Evolutionary conservation across 2,113 vertebrate species (phyloP).

Genomic region (Thalassoma bifasciatum): DNA sequence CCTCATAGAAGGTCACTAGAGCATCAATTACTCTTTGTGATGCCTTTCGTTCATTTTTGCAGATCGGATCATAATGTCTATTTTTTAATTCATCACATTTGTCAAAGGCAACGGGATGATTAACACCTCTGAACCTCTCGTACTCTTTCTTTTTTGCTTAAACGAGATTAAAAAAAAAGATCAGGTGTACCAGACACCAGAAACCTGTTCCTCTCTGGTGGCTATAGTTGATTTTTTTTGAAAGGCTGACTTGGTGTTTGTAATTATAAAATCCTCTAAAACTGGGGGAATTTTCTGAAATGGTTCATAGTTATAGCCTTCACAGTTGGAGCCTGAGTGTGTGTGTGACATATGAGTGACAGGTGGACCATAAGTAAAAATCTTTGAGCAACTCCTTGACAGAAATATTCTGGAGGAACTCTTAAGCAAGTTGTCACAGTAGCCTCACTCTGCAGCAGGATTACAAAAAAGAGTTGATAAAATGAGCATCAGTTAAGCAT

Average conservation of each 20-base stretch:
- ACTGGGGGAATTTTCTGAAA: conserved; percentile 1
- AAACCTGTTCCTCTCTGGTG: too few relatives aligned
- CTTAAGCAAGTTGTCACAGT: background rate
- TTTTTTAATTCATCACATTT: background rate
- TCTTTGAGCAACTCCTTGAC: conserved; percentile 8
- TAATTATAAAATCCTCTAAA: conserved; percentile 15
- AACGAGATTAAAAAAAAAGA: background rate
- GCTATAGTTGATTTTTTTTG: background rate
- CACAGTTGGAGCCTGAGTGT: conserved; percentile 34
- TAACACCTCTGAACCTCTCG: background rate
- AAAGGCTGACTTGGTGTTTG: background rate
- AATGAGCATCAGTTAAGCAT: conserved; percentile 11
- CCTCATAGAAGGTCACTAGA: background rate
- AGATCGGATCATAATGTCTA: background rate
- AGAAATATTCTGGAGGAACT: conserved; percentile 26
- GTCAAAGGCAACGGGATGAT: background rate
- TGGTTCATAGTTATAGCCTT: conserved; percentile 16
- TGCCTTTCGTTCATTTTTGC: background rate
- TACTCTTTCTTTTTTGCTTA: background rate
- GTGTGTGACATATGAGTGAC: conserved; percentile 50
- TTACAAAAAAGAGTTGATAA: background rate
- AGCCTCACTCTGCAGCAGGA: background rate
- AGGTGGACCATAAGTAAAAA: conserved; percentile 31
- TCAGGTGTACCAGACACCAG: too few relatives aligned
- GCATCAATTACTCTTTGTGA: background rate